Evolutionary conservation across 2,888 invertebrate species (phyloP).

Genomic region (Lithosia quadra): DNA sequence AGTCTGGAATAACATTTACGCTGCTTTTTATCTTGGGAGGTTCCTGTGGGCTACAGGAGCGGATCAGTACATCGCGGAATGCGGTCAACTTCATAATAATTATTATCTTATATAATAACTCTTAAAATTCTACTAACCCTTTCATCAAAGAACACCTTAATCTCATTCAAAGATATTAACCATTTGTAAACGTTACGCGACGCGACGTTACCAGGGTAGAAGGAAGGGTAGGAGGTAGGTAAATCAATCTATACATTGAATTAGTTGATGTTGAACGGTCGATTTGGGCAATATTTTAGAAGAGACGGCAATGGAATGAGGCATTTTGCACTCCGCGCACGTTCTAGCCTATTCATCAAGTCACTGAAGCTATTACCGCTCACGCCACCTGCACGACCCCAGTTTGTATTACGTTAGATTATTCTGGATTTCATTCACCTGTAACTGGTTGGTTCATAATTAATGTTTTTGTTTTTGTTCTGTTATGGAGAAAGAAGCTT

Average conservation of each 20-base stretch:
- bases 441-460: slow-evolving; percentile 66
- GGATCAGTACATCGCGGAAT: no score
- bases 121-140: neutral
- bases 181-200: slow-evolving; percentile 72
- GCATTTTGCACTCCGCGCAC: slow-evolving; percentile 79
- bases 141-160: slow-evolving; percentile 48
- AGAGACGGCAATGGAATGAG: slow-evolving; percentile 75
- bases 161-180: slow-evolving; percentile 74
- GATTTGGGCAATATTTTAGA: slow-evolving; percentile 82
- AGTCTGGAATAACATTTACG: no score
- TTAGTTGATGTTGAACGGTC: slow-evolving; percentile 81
- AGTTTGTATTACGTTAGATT: slow-evolving; percentile 78
- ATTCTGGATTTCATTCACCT: slow-evolving; percentile 73
- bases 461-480: slow-evolving; percentile 39
- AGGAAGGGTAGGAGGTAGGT: slow-evolving; percentile 57
- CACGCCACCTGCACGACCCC: slow-evolving; percentile 80
- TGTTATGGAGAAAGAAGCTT: neutral
- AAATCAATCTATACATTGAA: slow-evolving; percentile 84
- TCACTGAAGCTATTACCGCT: slow-evolving; percentile 77
- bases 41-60: no score
- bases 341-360: slow-evolving; percentile 83
- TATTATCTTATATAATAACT: no score
- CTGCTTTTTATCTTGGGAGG: no score
- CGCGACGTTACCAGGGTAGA: slow-evolving; percentile 22
- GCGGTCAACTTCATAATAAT: no score